Base-by-base conservation (phyloP, 2,113 vertebrate species). In the Percopsis transmontana region DNA sequence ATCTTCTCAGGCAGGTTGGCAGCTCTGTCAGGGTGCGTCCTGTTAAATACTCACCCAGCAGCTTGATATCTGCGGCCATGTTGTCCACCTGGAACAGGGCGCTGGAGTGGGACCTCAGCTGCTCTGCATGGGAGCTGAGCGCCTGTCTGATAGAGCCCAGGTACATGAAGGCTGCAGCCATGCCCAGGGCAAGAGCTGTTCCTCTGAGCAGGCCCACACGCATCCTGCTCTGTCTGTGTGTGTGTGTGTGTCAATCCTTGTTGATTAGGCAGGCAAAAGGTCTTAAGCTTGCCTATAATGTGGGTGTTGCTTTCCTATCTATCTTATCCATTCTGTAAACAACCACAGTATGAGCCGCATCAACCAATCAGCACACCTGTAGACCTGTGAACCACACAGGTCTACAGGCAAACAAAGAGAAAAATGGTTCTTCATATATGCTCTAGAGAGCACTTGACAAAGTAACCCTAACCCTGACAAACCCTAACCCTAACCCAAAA, bases 41-140 rank as follows among this genome's bases (percentile, higher is more conserved):
- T 33, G 6, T 33, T 3, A 33, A 6, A 2, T 33, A 89, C 87
- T 85, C 67, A 91, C 90, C 9, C 39, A 90, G 72, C 39, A 24
- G 56, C 42, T 66, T 23, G 47, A 92, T 77, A 39, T 81, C 44
- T 0, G 2, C 16, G 38, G 90, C 86, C 50, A 91, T 79, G 55
- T 63, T 77, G 2, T 85, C 70, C 78, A 91, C 67, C 55, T 62
- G 62, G 41, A 79, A 8, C 0, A 76, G 70, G 44, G 84, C 59
- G 14, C 87, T 86, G 15, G 71, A 13, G 24, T 80, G 62, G 60
- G 72, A 55, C 19, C 12, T 67, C 44, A 84, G 66, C 2, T 38
- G 64, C 59, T 81, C 68, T 0, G 73, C 63, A 16, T 83, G 76
- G 20, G 14, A 72, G 24, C 58, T 58, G 3, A 87, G 45, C 21